Evolutionary conservation across 2,797 vertebrate genomes (phyloP).

Genomic region (Enteromius unitaeniatus): DNA sequence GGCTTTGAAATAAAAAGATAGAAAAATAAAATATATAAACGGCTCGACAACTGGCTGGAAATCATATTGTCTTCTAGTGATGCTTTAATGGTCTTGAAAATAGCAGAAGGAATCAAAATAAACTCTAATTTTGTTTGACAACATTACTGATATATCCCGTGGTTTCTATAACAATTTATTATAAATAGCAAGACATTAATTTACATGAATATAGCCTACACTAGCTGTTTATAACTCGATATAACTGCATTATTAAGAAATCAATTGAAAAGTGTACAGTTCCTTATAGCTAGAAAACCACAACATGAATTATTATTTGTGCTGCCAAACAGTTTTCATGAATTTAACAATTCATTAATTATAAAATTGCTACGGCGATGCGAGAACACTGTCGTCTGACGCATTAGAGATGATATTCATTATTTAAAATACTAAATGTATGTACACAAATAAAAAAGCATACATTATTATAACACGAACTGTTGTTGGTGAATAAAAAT

Average conservation of each 20-base stretch:
- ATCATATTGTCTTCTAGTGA: not conserved
- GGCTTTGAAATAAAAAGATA: not conserved
- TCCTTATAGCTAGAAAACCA: not conserved
- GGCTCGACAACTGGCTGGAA: not conserved
- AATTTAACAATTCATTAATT: not conserved
- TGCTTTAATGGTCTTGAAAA: not conserved
- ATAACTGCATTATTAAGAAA: not conserved
- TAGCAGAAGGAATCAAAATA: not conserved
- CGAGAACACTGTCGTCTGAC: not conserved
- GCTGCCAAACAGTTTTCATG: not conserved
- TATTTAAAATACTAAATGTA: not conserved
- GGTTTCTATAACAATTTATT: not conserved
- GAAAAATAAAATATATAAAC: not conserved
- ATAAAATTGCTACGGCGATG: not conserved
- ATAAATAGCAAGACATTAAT: not conserved
- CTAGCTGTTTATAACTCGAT: not conserved
- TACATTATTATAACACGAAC: fast-evolving
- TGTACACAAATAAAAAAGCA: not conserved
- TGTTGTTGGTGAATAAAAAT: not conserved
- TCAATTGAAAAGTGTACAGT: not conserved
- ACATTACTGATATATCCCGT: not conserved
- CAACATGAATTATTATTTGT: too few species aligned
- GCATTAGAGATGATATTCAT: not conserved
- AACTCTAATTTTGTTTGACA: not conserved
- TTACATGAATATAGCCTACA: not conserved